Evolutionary conservation across 2,797 vertebrate genomes (phyloP), one percentile per base, ranked within the genome.

Genomic region (Sphenodon punctatus): DNA sequence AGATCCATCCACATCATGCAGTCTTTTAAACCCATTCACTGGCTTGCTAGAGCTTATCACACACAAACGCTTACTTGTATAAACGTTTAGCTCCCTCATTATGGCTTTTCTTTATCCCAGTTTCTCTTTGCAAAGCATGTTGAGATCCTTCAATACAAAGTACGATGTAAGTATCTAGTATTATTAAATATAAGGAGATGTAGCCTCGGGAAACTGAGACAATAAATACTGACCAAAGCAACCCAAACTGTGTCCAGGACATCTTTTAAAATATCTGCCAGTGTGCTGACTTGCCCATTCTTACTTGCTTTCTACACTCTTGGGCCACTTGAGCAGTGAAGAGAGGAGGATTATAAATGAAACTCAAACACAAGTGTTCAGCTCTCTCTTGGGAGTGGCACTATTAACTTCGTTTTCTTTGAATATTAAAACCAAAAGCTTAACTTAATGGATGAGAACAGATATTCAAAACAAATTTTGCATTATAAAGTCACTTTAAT

Each of bases 381-480:
- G 82, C 30, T 8, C 25, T 53, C 41, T 48, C 45, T 19, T 72
- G 53, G 48, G 73, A 86, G 25, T 67, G n/a, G 45, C 58, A 32
- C 60, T 71, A 74, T n/a, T 82, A 19, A 10, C 19, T 56, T 34
- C 34, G 34, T 36, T 36, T 32, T 58, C 59, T 80, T 76, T 38
- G 82, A 64, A 53, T 38, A 65, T 19, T 74, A 84, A 67, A 41
- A 90, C 45, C 75, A 90, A 71, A 78, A 87, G 86, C 58, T 78
- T 42, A 81, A 61, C 30, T 76, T 87, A 67, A 84, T 84, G 88
- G 73, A 78, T 77, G 61, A 76, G 56, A 87, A 55, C 84, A 92
- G 80, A 84, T 89, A 84, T 71, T 82, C 82, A 48, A 84, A 77
- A 27, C 82, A n/a, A 30, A 7, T 77, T 82, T 84, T 34, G 17